Evolutionary conservation across 2,113 vertebrate genomes (phyloP).

Genomic region (Passer montanus): DNA sequence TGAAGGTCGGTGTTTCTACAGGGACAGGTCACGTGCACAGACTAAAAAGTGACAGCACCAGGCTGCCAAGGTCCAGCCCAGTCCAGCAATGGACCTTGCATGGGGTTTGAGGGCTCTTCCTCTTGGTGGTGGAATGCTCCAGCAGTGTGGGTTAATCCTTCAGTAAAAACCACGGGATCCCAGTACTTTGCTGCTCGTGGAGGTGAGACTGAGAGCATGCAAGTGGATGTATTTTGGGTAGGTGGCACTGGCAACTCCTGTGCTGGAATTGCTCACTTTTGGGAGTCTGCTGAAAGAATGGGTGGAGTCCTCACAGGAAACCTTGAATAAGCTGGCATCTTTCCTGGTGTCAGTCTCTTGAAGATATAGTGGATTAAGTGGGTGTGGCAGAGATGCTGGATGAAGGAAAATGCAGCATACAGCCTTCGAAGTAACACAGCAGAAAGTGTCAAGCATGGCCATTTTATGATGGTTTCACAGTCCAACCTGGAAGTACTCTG

Average conservation of each 20-base stretch:
- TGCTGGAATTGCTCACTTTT: neutral
- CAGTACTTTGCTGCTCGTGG: neutral
- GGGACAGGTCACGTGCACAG: neutral
- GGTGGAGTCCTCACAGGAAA: neutral
- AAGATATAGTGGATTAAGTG: neutral
- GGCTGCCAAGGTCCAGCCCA: neutral
- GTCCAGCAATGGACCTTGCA: neutral
- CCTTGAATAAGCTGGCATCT: neutral
- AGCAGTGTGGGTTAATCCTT: neutral
- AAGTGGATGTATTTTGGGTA: neutral
- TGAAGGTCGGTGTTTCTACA: neutral
- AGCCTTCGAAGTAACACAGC: neutral
- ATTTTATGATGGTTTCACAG: neutral
- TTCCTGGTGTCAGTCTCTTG: neutral
- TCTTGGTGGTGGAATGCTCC: neutral
- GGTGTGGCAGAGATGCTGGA: neutral
- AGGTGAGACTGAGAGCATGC: accelerated
- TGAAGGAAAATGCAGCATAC: neutral
- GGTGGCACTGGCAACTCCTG: neutral
- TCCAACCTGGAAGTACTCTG: neutral
- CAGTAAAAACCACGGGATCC: neutral
- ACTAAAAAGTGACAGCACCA: neutral
- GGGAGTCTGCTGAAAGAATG: neutral
- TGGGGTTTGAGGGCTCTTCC: neutral
- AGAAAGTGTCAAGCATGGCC: neutral